Evolutionary conservation across 2,888 invertebrate species (phyloP).

Genomic region (Spisula subtruncata): DNA sequence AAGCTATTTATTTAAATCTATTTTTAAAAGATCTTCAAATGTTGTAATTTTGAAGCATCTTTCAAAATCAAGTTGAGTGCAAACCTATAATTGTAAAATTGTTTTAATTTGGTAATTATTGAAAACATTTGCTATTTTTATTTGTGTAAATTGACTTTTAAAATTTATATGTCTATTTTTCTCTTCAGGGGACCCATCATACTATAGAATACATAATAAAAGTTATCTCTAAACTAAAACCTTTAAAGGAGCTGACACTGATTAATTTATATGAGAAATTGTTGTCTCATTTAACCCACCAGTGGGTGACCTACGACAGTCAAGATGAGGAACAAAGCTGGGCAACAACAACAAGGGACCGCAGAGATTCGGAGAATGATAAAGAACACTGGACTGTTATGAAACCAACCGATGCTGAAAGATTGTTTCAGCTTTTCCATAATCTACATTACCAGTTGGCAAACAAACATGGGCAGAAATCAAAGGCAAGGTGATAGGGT

Average conservation of each 20-base stretch:
- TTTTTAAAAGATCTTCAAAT: too few relatives aligned
- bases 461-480: constrained; percentile 16
- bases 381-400: constrained; percentile 75
- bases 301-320: constrained; percentile 84
- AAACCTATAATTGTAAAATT: too few relatives aligned
- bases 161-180: neutral
- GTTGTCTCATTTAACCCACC: constrained; percentile 91
- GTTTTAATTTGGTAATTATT: too few relatives aligned
- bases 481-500: neutral
- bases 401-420: constrained; percentile 58
- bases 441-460: constrained; percentile 62
- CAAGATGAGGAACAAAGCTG: constrained; percentile 55
- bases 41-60: too few relatives aligned
- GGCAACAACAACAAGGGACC: constrained; percentile 64
- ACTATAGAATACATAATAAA: constrained; percentile 92
- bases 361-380: constrained; percentile 18
- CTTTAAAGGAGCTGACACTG: constrained; percentile 90
- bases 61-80: too few relatives aligned
- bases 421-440: constrained; percentile 67
- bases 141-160: neutral
- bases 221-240: constrained; percentile 91
- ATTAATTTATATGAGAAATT: constrained; percentile 91
- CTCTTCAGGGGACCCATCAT: constrained; percentile 90
- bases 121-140: too few relatives aligned
- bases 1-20: too few relatives aligned